These are phyloP conservation scores for Dermochelys coriacea DNA, from an alignment of 2,797 vertebrate species.

Conservation along the genomic window DNA sequence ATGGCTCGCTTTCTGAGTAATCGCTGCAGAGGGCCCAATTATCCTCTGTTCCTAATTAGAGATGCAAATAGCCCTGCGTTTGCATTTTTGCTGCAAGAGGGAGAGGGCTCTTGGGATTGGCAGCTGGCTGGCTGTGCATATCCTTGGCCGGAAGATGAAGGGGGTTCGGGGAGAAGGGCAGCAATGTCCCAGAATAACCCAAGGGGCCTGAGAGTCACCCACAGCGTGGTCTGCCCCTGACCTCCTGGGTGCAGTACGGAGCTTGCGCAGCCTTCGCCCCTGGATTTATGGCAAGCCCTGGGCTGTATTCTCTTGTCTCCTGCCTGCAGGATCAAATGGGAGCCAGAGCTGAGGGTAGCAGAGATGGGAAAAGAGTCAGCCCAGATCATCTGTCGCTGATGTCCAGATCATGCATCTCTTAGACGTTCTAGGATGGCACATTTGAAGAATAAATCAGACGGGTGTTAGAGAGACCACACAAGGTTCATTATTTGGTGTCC, in stretches of 20 bases:
- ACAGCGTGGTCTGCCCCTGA: background rate
- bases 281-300: background rate
- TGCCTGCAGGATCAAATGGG: background rate
- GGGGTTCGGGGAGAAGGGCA: background rate
- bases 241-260: background rate
- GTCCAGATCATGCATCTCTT: background rate
- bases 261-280: background rate
- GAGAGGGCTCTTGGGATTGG: constrained; percentile 13
- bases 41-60: constrained; percentile 69
- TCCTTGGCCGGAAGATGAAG: background rate
- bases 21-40: constrained; percentile 58
- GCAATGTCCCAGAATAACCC: background rate
- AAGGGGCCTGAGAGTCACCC: background rate
- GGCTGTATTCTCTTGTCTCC: background rate
- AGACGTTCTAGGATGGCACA: background rate
- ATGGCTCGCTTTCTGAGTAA: constrained; percentile 68
- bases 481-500: background rate
- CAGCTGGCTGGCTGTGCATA: background rate
- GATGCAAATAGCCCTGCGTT: constrained; percentile 48
- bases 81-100: constrained; percentile 43
- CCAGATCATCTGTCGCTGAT: background rate
- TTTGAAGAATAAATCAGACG: background rate
- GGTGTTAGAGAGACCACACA: background rate
- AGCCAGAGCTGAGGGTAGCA: background rate
- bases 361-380: background rate